Evolutionary conservation across 2,888 invertebrate genomes (phyloP), one percentile per base, ranked within the genome.

Genomic region (Dryobotodes eremita): DNA sequence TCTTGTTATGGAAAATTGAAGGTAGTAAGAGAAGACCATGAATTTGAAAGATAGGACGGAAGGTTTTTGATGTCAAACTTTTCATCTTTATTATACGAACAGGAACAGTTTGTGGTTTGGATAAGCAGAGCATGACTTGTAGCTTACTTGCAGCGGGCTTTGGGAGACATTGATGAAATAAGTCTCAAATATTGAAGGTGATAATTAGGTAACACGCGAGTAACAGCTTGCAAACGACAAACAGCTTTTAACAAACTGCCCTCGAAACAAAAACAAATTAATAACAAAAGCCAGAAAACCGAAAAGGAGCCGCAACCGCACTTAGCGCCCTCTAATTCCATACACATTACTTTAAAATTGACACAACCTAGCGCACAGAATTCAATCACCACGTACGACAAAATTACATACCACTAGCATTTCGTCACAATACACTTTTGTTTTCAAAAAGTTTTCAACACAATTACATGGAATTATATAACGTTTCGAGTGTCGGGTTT

Each of bases 391-490:
- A 71, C 59, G 13, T 55, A 66, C 69, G 71, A 62, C 62, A 71
- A 77, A 88, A 88, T 87, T 86, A 87, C 55, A 86, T 55, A 71
- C 50, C 76, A 50, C 68, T 69, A 70, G 72, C 73, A 83, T 86
- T 83, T 82, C 88, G 86, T 88, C 81, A 88, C 86, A 87, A 86
- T 85, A 86, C 86, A 89, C 88, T 88, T 88, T 88, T 88, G 81
- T 89, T 89, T 88, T 86, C 83, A 77, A 88, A 88, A 77, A 83
- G 65, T 81, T 85, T 85, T 85, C 78, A 71, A 83, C 71, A 73
- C 82, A 89, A 89, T 89, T 86, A 88, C 81, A 86, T 82, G 75
- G 69, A 85, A 88, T 88, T 89, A 89, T 88, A 80, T 86, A 85
- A 89, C 55, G 71, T 84, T 83, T 83, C 70, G 80, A 88, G 84